phyloP scores from a whole-genome alignment of 2,113 vertebrate genomes.

The Cavia aperea region DNA sequence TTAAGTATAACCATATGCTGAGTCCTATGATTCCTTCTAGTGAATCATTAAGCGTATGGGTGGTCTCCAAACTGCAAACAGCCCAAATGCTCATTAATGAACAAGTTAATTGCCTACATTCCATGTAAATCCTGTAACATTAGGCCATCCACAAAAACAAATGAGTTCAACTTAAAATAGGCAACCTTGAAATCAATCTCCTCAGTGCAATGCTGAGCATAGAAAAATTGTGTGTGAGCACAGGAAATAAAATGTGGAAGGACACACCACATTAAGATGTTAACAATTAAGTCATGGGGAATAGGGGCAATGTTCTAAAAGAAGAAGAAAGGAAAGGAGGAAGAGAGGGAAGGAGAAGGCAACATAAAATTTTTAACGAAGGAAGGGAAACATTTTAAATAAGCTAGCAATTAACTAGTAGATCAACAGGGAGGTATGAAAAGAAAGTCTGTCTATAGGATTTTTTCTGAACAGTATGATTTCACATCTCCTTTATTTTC shows the following conservation, averaged over 20 bases:
- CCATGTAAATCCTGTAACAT: background rate
- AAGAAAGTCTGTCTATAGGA: background rate
- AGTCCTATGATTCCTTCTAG: background rate
- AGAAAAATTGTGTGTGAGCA: background rate
- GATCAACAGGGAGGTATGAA: background rate
- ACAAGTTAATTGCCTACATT: background rate
- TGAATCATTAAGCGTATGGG: background rate
- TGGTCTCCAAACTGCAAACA: background rate
- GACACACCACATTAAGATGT: background rate
- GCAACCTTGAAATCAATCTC: background rate
- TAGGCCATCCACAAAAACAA: background rate
- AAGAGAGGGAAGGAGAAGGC: background rate
- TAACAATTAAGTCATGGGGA: background rate
- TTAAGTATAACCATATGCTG: background rate
- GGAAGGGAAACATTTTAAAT: background rate
- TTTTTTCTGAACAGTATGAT: background rate
- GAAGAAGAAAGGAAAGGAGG: background rate
- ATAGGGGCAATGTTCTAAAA: background rate
- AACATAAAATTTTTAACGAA: background rate
- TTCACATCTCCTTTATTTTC: constrained; percentile 13
- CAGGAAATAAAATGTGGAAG: background rate
- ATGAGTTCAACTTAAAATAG: background rate
- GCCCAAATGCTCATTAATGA: background rate
- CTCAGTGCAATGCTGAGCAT: background rate
- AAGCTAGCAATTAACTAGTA: background rate